A percentile compares a stretch with the other conserved stretches of the same genome.
Conservation (phyloP, 2,113 vertebrate species). For the Perca fluviatilis region DNA sequence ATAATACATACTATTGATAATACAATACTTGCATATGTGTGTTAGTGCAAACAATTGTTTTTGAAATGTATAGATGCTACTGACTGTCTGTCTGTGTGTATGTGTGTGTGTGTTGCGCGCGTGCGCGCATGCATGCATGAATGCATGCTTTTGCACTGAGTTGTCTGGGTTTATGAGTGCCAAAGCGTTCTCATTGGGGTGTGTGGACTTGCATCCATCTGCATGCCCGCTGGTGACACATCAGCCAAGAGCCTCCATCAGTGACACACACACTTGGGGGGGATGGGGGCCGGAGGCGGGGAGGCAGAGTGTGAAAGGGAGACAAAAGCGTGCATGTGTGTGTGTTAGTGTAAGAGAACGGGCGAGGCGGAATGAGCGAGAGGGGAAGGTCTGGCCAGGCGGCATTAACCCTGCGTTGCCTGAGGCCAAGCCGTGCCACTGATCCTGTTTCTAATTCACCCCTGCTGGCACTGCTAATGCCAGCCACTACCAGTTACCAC, state of each 20-base stretch:
- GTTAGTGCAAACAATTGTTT: neutral
- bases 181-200: constrained; percentile 66
- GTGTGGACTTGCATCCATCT: constrained; percentile 82
- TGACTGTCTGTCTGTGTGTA: neutral
- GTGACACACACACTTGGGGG: constrained; percentile 67
- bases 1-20: neutral
- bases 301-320: constrained; percentile 18
- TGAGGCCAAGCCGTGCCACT: constrained; percentile 73
- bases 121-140: neutral
- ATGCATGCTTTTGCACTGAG: neutral
- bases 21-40: neutral
- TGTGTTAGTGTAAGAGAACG: constrained; percentile 32
- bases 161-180: constrained; percentile 42
- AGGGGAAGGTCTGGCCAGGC: constrained; percentile 67
- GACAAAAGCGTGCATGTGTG: constrained; percentile 43
- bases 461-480: constrained; percentile 80
- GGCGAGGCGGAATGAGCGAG: constrained; percentile 33
- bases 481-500: constrained; percentile 78
- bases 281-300: constrained; percentile 34
- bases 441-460: constrained; percentile 84
- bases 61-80: neutral
- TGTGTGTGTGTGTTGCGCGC: neutral
- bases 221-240: constrained; percentile 81
- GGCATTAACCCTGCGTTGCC: constrained; percentile 80
- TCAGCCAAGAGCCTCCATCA: constrained; percentile 80